Evolutionary conservation across 64 coral and sea anemone genomes (phyloP).

Genomic region (Pocillopora verrucosa): DNA sequence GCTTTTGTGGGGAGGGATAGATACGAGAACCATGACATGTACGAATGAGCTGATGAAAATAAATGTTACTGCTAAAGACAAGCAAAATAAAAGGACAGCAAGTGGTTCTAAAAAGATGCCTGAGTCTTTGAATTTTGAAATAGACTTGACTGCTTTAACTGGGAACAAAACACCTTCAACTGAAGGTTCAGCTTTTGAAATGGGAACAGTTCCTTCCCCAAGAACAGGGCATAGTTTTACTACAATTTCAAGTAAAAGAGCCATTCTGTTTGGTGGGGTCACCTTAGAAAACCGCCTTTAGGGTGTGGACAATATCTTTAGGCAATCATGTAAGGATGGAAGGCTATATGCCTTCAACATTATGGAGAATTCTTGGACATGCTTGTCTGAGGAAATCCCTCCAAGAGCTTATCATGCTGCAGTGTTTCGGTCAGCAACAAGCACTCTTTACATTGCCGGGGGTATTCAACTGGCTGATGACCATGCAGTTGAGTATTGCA

Average conservation of each 20-base stretch:
- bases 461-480: neutral
- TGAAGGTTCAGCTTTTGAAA: no score
- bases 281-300: neutral
- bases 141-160: no score
- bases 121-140: no score
- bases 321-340: constrained; percentile 20
- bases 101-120: neutral
- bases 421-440: neutral
- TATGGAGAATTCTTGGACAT: neutral
- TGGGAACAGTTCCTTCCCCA: no score
- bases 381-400: neutral
- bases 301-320: constrained; percentile 19
- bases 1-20: neutral
- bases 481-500: neutral
- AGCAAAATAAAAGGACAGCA: neutral
- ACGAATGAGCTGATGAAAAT: no score
- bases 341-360: neutral
- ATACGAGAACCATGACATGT: neutral
- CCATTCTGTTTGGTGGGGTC: constrained; percentile 20
- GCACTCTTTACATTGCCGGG: neutral
- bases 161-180: no score
- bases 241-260: no score
- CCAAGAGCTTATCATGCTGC: neutral
- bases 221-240: no score
- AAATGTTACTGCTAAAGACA: no score